Evolutionary conservation across 2,888 invertebrate species (phyloP).

Genomic region (Syritta pipiens): DNA sequence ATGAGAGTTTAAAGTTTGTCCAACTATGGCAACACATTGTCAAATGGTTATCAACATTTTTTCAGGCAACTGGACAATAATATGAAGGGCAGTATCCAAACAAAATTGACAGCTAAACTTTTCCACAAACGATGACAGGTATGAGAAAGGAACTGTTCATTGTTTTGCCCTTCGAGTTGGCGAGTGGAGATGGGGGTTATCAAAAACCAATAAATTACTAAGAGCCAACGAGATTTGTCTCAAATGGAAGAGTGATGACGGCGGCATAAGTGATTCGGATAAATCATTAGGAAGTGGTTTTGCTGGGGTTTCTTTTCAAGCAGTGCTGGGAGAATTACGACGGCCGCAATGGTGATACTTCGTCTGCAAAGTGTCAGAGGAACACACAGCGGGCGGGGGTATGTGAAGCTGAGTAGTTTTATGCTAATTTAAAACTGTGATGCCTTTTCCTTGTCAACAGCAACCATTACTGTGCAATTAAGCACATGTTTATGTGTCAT

Average conservation of each 20-base stretch:
- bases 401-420: slow-evolving; percentile 57
- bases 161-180: slow-evolving; percentile 9
- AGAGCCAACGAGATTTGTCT: slow-evolving; percentile 8
- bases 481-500: slow-evolving; percentile 72
- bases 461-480: slow-evolving; percentile 73
- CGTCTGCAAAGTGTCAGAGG: slow-evolving; percentile 56
- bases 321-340: slow-evolving; percentile 29
- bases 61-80: slow-evolving; percentile 65
- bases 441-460: slow-evolving; percentile 74
- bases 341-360: too few species aligned
- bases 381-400: slow-evolving; percentile 26
- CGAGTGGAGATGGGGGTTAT: slow-evolving; percentile 14
- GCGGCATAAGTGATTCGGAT: slow-evolving; percentile 27
- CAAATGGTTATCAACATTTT: slow-evolving; percentile 68
- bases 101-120: slow-evolving; percentile 51
- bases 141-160: slow-evolving; percentile 35
- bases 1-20: slow-evolving; percentile 62
- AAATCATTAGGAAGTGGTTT: slow-evolving; percentile 5
- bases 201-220: slow-evolving; percentile 39
- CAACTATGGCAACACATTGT: slow-evolving; percentile 66
- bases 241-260: slow-evolving; percentile 33
- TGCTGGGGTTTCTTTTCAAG: slow-evolving; percentile 5
- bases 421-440: slow-evolving; percentile 69
- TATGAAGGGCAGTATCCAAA: slow-evolving; percentile 51
- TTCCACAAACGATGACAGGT: slow-evolving; percentile 59